Base-by-base conservation (phyloP, 2,797 vertebrate species). In the Morelia viridis region DNA sequence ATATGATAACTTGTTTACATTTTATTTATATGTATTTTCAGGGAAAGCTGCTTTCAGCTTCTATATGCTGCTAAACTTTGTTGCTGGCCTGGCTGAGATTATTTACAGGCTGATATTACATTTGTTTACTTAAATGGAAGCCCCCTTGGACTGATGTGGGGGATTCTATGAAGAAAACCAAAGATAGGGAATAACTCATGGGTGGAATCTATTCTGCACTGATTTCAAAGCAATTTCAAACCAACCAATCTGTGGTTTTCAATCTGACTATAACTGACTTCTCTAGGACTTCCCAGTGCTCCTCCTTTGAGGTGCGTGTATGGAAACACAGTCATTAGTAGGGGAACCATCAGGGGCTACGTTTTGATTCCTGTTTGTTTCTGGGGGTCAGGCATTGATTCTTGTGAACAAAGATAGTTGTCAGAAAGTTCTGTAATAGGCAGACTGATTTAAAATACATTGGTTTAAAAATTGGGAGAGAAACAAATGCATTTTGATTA, bases 11-110 rank as follows among this genome's bases (percentile, higher is more conserved):
- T 93, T 87, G 19, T 92, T 94, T 91, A 88, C 89, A 64, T 93
- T 57, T 94, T 91, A 90, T 91, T 93, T 96, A 87, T 80, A 90
- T 92, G 92, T 93, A 56, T 94, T 91, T 90, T 94, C 95, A 93
- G 96, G 96, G 93, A 95, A 93, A 85, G 85, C 71, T 89, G 90
- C 80, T 85, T 41, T 87, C 92, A 88, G 89, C 56, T 91, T 28
- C 90, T 35, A 88, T 90, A 60, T 35, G 62, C 94, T 95, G 94
- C 95, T 95, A 2, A 85, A 85, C 94, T 91, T 93, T 89, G 91
- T 92, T 57, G 68, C 31, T 87, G 95, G 89, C 91, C 88, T 93
- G 93, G 80, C 90, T 85, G 80, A 83, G 61, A 57, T 71, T 24
- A 68, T 87, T 88, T 89, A 80, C 46, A 56, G 71, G 8, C 58